Conservation (phyloP, 2,797 vertebrate species). For the Notolabrus celidotus region DNA sequence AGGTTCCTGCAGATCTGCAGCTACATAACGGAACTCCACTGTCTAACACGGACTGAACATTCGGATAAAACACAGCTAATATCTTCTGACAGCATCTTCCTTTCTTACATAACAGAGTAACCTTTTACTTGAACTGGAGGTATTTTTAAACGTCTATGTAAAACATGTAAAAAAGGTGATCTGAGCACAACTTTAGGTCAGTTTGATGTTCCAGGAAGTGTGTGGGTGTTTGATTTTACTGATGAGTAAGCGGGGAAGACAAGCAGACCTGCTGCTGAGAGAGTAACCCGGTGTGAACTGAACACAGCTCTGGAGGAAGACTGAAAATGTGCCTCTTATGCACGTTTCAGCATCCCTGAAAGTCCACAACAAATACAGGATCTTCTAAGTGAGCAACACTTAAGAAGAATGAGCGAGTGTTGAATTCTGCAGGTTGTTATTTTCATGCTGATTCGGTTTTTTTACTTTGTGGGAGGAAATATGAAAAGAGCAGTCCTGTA, state of each 20-base stretch:
- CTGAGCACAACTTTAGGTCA: not conserved
- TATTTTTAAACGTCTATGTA: not conserved
- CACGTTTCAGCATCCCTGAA: not conserved
- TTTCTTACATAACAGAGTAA: constrained; percentile 4
- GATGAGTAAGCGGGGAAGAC: not conserved
- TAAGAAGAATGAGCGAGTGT: not conserved
- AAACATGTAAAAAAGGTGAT: not conserved
- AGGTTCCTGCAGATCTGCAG: too few relatives aligned
- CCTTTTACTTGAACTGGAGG: not conserved
- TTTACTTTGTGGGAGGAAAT: not conserved
- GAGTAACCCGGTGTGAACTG: constrained; percentile 7
- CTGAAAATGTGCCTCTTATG: not conserved
- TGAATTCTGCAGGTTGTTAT: not conserved
- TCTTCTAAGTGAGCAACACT: too few relatives aligned
- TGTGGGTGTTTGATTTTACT: not conserved
- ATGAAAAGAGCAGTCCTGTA: not conserved
- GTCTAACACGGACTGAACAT: not conserved
- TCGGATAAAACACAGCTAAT: not conserved
- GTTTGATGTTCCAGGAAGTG: not conserved
- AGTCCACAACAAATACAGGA: not conserved
- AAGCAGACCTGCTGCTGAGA: not conserved
- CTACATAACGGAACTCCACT: not conserved
- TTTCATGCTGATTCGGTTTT: too few relatives aligned
- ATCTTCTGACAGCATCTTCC: not conserved
- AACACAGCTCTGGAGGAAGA: not conserved